Conservation (phyloP, 2,113 vertebrate genomes). For the Tauraco erythrolophus region DNA sequence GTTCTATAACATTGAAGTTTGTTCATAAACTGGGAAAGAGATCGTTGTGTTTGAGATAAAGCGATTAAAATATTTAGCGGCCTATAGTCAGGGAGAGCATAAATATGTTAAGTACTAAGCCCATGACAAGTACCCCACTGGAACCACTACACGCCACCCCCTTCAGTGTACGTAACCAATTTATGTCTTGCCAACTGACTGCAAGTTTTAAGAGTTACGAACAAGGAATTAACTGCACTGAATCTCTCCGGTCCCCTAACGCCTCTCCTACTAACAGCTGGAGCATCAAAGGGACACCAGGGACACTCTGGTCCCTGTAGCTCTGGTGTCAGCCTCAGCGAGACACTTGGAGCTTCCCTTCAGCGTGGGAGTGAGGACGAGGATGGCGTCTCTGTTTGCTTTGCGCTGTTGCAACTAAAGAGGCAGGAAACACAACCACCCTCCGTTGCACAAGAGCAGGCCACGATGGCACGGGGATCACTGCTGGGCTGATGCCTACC, state of each 20-base stretch:
- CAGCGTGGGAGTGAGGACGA: background rate
- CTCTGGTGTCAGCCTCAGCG: background rate
- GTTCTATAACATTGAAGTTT: background rate
- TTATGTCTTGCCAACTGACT: background rate
- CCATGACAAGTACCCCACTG: background rate
- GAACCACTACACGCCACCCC: background rate
- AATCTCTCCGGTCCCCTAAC: background rate
- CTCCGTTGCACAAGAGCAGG: background rate
- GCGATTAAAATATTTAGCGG: background rate
- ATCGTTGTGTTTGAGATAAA: background rate
- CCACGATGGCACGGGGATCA: background rate
- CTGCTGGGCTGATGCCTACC: conserved; percentile 70
- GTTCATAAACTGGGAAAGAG: background rate
- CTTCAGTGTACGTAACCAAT: background rate
- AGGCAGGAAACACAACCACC: background rate
- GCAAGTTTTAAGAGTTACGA: background rate
- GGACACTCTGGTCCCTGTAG: background rate
- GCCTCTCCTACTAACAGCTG: background rate
- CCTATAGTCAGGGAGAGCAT: background rate
- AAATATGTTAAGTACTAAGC: background rate
- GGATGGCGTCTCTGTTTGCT: background rate
- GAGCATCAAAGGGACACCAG: background rate
- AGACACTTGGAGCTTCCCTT: background rate
- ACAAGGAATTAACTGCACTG: background rate
- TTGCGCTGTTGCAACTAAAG: background rate